phyloP scores from a whole-genome alignment of 2,888 invertebrate species.

The Eucera pruinosa region DNA sequence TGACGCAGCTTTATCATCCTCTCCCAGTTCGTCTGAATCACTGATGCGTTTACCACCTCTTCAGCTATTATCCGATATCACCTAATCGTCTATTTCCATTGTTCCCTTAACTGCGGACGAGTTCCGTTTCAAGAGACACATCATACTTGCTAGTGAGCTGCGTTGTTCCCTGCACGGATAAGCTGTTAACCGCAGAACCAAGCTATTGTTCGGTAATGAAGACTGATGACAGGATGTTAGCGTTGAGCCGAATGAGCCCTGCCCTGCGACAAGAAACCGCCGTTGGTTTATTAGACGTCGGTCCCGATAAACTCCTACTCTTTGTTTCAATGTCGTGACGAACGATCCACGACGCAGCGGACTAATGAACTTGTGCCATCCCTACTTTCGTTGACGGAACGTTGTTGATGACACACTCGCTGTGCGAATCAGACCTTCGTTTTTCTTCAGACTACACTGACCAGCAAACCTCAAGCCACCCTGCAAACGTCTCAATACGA shows the following conservation, averaged over 20 bases:
- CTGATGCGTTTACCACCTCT: slow-evolving; percentile 62
- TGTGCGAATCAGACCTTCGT: not conserved
- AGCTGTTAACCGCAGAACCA: slow-evolving; percentile 75
- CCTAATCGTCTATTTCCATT: slow-evolving; percentile 73
- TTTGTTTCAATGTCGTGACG: slow-evolving; percentile 75
- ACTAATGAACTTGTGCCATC: slow-evolving; percentile 73
- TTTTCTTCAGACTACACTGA: too few relatives aligned
- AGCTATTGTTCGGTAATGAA: slow-evolving; percentile 80
- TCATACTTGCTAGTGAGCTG: slow-evolving; percentile 67
- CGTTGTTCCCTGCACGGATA: slow-evolving; percentile 73
- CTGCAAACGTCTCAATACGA: not conserved
- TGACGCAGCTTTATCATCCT: slow-evolving; percentile 57
- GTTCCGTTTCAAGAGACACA: slow-evolving; percentile 69
- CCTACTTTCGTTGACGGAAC: slow-evolving; percentile 10
- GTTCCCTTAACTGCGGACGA: slow-evolving; percentile 76
- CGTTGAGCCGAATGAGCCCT: slow-evolving; percentile 70
- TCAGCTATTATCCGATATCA: slow-evolving; percentile 69
- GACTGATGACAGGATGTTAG: slow-evolving; percentile 79
- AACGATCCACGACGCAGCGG: slow-evolving; percentile 70
- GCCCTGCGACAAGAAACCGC: slow-evolving; percentile 73
- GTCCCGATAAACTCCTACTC: slow-evolving; percentile 76
- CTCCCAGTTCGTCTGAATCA: slow-evolving; percentile 50
- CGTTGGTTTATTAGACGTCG: slow-evolving; percentile 80
- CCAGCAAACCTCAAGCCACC: not conserved
- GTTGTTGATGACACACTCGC: slow-evolving; percentile 24